Evolutionary conservation across 2,113 vertebrate genomes (phyloP).

Genomic region (Electrona antarctica): DNA sequence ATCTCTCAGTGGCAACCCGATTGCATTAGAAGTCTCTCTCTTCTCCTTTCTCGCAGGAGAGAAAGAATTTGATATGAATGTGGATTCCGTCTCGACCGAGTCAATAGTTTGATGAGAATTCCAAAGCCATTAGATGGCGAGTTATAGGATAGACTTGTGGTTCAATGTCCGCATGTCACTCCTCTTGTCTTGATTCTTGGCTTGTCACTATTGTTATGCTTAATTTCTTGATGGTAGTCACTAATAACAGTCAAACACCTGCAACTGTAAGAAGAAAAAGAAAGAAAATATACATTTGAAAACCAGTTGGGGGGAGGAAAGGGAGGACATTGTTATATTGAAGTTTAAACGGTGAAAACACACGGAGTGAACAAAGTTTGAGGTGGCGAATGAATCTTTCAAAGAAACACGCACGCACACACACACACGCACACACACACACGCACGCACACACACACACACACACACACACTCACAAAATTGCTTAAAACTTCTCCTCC

Average conservation of each 20-base stretch:
- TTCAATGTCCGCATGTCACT: background rate
- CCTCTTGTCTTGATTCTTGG: conserved; percentile 78
- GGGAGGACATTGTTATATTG: conserved; percentile 82
- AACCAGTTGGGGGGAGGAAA: conserved; percentile 5
- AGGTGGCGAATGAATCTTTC: conserved; percentile 87
- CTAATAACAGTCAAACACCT: conserved; percentile 13
- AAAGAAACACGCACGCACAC: conserved; percentile 78
- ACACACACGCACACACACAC: conserved; percentile 66
- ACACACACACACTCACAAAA: conserved; percentile 69
- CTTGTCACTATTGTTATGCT: conserved; percentile 64
- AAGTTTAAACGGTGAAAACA: conserved; percentile 86
- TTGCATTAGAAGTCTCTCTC: conserved; percentile 87
- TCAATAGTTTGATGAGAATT: conserved; percentile 90
- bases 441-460: conserved; percentile 45
- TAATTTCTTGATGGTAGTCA: conserved; percentile 10
- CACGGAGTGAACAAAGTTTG: conserved; percentile 87
- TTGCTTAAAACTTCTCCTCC: conserved; percentile 29
- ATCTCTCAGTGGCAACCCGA: conserved; percentile 96
- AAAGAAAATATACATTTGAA: conserved; percentile 14
- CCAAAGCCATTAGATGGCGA: conserved; percentile 90
- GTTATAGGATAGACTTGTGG: conserved; percentile 72
- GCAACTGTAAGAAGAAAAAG: background rate
- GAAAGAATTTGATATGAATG: conserved; percentile 76
- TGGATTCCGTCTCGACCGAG: conserved; percentile 87
- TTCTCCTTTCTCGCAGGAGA: conserved; percentile 70